phyloP scores from a whole-genome alignment of 2,888 invertebrate species.

The Agrochola circellaris region DNA sequence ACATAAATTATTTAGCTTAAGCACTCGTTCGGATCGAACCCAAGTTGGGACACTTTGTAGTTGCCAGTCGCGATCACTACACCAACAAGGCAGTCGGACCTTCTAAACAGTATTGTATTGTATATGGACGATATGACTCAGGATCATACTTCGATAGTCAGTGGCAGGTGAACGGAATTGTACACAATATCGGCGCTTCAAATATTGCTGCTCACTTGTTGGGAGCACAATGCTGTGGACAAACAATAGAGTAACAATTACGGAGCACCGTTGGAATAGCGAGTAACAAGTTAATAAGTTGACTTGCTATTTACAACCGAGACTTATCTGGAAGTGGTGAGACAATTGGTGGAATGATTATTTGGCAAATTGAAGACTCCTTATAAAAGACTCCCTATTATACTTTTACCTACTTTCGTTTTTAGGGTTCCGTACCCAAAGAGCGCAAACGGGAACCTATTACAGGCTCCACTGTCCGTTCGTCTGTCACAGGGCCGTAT shows the following conservation, averaged over 20 bases:
- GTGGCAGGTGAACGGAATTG: not conserved
- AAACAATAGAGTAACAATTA: constrained; percentile 22
- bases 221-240: constrained; percentile 23
- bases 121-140: not conserved
- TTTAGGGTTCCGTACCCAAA: not conserved
- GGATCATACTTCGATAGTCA: not conserved
- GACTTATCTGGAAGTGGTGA: not conserved
- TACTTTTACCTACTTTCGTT: not conserved
- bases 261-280: constrained; percentile 8
- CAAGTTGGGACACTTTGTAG: too few relatives aligned
- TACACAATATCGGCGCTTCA: constrained; percentile 7
- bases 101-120: not conserved
- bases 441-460: too few relatives aligned
- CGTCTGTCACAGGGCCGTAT: too few relatives aligned
- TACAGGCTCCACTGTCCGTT: too few relatives aligned
- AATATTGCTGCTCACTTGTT: constrained; percentile 10
- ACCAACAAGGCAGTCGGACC: not conserved
- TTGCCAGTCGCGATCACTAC: not conserved
- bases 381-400: too few relatives aligned
- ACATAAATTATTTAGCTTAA: not conserved
- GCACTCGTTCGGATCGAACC: not conserved
- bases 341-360: not conserved
- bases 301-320: not conserved
- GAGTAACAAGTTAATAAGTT: too few relatives aligned
- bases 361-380: not conserved